Conservation (phyloP, 2,113 vertebrate species). For the Myotis brandtii region DNA sequence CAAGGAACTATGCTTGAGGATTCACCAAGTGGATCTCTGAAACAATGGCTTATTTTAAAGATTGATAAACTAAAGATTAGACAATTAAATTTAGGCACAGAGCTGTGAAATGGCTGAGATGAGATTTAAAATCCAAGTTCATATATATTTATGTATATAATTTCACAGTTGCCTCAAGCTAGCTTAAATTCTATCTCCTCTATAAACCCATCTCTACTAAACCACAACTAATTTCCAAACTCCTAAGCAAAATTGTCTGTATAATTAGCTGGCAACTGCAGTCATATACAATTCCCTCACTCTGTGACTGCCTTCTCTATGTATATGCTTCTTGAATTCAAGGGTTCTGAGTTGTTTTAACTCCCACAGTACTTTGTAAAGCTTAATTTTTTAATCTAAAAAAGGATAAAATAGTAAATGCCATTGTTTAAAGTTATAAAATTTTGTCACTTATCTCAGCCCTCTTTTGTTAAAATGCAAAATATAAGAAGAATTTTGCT, state of each 20-base stretch:
- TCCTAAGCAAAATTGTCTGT: conserved; percentile 3
- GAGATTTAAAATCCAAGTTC: conserved; percentile 43
- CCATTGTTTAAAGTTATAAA: background rate
- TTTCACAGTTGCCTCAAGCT: conserved; percentile 37
- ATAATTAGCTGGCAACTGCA: conserved; percentile 22
- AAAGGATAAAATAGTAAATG: background rate
- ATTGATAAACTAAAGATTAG: conserved; percentile 18
- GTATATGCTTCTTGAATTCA: background rate
- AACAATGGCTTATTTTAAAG: background rate
- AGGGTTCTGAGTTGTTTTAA: background rate
- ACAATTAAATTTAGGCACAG: background rate
- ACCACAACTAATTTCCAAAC: conserved; percentile 45
- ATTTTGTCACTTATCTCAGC: background rate
- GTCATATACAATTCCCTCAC: background rate
- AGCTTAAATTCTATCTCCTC: conserved; percentile 37
- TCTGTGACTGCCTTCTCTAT: background rate
- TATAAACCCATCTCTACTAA: background rate
- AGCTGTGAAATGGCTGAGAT: background rate
- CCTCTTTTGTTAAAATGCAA: background rate
- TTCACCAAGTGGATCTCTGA: background rate
- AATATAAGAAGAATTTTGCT: background rate
- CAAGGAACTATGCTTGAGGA: background rate
- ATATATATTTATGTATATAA: background rate
- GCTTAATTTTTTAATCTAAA: background rate
- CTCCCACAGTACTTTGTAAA: background rate